phyloP scores from a whole-genome alignment of 2,113 vertebrate genomes.

The Herpetotheres cachinnans region DNA sequence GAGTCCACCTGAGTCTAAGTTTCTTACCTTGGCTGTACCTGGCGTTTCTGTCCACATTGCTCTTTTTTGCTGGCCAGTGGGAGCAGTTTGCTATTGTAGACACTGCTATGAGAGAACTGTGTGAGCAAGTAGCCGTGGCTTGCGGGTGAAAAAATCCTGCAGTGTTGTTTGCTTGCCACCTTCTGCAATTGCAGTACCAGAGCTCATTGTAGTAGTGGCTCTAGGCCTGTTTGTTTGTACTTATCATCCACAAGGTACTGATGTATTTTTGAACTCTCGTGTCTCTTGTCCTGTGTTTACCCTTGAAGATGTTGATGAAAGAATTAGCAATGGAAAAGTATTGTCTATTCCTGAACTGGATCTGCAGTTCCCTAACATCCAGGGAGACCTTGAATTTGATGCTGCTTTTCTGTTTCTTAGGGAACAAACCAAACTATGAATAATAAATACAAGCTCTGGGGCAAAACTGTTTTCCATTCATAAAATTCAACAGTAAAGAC shows the following conservation, averaged over 20 bases:
- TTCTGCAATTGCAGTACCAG: neutral
- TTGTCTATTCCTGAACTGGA: neutral
- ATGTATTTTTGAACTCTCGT: neutral
- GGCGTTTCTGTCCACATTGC: neutral
- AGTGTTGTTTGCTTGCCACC: neutral
- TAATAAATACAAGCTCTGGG: conserved; percentile 17
- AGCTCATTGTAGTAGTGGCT: neutral
- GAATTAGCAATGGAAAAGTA: neutral
- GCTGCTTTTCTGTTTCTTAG: neutral
- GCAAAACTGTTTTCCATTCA: neutral
- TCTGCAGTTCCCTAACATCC: neutral
- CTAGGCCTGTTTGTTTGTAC: neutral
- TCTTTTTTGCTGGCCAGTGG: neutral
- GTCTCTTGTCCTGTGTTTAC: neutral
- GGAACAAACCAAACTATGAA: neutral
- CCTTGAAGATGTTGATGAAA: neutral
- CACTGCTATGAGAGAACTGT: neutral
- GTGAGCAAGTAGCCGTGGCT: neutral
- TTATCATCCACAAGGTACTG: neutral
- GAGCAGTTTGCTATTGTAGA: neutral
- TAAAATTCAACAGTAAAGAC: neutral
- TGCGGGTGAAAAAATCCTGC: neutral
- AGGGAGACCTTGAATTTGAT: neutral
- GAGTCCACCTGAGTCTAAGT: neutral
- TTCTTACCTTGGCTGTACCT: neutral